A percentile compares a stretch with the other conserved stretches of the same genome.
Conservation (phyloP, 2,888 invertebrate species). For the Lasiommata megera region DNA sequence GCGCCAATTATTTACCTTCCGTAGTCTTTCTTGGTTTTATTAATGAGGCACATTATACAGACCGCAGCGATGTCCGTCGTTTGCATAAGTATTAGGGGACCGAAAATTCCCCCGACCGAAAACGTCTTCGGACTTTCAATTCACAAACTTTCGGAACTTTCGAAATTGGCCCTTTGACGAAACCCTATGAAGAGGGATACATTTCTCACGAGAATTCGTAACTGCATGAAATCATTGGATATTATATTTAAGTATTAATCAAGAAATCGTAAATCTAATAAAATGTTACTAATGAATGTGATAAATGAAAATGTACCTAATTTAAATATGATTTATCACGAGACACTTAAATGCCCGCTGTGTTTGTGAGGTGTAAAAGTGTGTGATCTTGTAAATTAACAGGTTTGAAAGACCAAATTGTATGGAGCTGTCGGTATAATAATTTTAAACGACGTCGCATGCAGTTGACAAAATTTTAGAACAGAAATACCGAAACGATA, state of each 20-base stretch:
- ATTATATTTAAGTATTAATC: slow-evolving; percentile 33
- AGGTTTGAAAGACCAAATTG: not conserved
- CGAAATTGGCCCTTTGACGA: slow-evolving; percentile 23
- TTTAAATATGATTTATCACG: slow-evolving; percentile 36
- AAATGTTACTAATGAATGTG: slow-evolving; percentile 32
- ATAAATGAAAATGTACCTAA: slow-evolving; percentile 33
- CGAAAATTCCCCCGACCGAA: slow-evolving; percentile 14
- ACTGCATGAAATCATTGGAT: slow-evolving; percentile 16
- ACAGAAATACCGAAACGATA: not conserved
- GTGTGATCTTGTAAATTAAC: slow-evolving; percentile 21
- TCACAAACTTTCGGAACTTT: slow-evolving; percentile 24
- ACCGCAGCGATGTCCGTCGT: slow-evolving; percentile 31
- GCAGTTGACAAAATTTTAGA: not conserved
- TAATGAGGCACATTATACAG: slow-evolving; percentile 39
- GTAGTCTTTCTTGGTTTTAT: slow-evolving; percentile 56
- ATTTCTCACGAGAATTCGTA: slow-evolving; percentile 33
- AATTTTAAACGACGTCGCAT: not conserved
- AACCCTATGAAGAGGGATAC: slow-evolving; percentile 10
- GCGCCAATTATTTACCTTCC: slow-evolving; percentile 74
- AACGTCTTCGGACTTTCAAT: slow-evolving; percentile 24
- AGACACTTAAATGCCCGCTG: slow-evolving; percentile 20
- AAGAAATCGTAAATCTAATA: slow-evolving; percentile 32
- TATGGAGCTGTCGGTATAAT: not conserved
- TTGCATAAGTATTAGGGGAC: slow-evolving; percentile 30
- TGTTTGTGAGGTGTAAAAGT: slow-evolving; percentile 28